Evolutionary conservation across 2,888 invertebrate genomes (phyloP).

Genomic region (Tetranychus truncatus): DNA sequence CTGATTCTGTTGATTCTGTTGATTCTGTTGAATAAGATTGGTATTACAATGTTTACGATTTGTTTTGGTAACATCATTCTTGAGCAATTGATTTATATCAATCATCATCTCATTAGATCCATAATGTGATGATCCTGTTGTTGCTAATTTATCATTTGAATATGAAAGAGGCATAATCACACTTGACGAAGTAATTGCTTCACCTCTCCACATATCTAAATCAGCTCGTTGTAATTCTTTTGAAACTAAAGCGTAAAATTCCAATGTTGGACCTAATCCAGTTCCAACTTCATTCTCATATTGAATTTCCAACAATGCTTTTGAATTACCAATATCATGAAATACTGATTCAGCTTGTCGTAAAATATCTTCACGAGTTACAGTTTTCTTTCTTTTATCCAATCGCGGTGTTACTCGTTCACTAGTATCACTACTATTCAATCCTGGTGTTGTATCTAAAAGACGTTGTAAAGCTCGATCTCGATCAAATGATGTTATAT

Average conservation of each 20-base stretch:
- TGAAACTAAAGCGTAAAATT: conserved; percentile 93
- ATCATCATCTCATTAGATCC: background rate
- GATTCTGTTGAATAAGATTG: conserved; percentile 5
- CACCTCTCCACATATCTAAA: conserved; percentile 81
- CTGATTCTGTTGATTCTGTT: no score
- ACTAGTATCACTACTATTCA: conserved; percentile 39
- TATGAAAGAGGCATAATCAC: background rate
- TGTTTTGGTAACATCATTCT: background rate
- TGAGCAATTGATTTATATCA: background rate
- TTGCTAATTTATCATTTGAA: conserved; percentile 11
- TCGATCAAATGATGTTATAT: conserved; percentile 91
- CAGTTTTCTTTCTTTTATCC: conserved; percentile 56
- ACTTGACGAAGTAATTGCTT: conserved; percentile 28
- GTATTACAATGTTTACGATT: background rate
- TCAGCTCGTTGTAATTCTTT: conserved; percentile 77
- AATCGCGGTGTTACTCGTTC: conserved; percentile 83
- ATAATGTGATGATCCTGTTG: background rate
- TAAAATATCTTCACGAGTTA: conserved; percentile 59
- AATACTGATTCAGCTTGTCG: conserved; percentile 88
- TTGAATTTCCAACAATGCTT: conserved; percentile 73
- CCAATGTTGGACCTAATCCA: conserved; percentile 93
- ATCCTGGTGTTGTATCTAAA: conserved; percentile 74
- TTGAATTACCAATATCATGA: conserved; percentile 75
- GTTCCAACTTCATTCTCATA: conserved; percentile 65
- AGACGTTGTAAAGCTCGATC: conserved; percentile 87